phyloP scores from a whole-genome alignment of 2,888 invertebrate genomes.

The Oegoconia quadripuncta region DNA sequence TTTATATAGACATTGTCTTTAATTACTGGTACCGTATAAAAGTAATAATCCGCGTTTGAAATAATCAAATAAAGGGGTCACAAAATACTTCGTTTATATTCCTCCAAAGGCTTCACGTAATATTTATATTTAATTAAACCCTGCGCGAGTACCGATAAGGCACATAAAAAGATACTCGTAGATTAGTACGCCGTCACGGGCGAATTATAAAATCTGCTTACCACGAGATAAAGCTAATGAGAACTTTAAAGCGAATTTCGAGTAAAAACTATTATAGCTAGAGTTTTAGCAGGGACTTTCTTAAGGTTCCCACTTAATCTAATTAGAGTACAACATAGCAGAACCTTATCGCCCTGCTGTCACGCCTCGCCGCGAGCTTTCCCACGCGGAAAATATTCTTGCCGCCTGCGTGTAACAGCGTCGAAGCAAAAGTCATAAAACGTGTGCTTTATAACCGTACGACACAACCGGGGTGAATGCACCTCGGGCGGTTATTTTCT shows the following conservation, averaged over 20 bases:
- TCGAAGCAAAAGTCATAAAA: slow-evolving; percentile 45
- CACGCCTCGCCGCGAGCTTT: slow-evolving; percentile 47
- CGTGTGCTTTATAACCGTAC: slow-evolving; percentile 29
- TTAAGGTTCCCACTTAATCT: slow-evolving; percentile 43
- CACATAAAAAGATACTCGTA: no score
- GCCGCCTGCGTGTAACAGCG: slow-evolving; percentile 39
- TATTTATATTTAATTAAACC: no score
- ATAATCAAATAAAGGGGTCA: no score
- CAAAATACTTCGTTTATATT: no score
- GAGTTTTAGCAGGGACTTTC: slow-evolving; percentile 30
- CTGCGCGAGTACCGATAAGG: no score
- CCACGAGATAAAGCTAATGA: not conserved
- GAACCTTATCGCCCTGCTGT: slow-evolving; percentile 53
- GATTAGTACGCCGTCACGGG: no score
- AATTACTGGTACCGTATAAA: no score
- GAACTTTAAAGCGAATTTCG: slow-evolving; percentile 14
- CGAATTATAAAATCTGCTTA: no score
- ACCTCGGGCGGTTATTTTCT: slow-evolving; percentile 35
- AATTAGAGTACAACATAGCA: slow-evolving; percentile 50
- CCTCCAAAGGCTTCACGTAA: no score
- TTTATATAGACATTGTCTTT: no score
- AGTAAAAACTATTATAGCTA: slow-evolving; percentile 30
- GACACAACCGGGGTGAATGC: slow-evolving; percentile 37
- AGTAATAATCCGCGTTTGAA: no score
- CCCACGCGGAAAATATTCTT: slow-evolving; percentile 54